Evolutionary conservation across 2,797 vertebrate species (phyloP).

Genomic region (Gallinago nigripennis): DNA sequence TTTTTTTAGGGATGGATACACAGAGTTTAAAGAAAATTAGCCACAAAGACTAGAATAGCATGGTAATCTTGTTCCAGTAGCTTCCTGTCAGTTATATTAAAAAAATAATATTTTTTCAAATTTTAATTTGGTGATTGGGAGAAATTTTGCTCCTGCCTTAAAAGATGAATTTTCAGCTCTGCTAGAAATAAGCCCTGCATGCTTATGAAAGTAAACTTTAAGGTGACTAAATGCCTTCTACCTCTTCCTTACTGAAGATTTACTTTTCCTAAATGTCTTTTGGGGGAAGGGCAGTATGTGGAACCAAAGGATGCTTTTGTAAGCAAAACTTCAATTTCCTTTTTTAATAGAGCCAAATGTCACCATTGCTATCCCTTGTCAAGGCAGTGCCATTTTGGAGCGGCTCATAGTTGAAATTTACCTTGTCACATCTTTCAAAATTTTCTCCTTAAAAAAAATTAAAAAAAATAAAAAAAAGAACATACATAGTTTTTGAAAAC

Average conservation of each 20-base stretch:
- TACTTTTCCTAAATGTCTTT: constrained; percentile 70
- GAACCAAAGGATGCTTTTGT: constrained; percentile 69
- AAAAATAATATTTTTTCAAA: constrained; percentile 60
- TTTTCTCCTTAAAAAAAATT: constrained; percentile 56
- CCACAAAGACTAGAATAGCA: constrained; percentile 57
- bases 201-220: constrained; percentile 83
- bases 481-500: constrained; percentile 58
- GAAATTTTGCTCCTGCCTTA: constrained; percentile 67
- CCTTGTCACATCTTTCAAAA: constrained; percentile 71
- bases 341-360: constrained; percentile 79
- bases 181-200: constrained; percentile 82
- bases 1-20: not conserved
- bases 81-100: constrained; percentile 59
- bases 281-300: constrained; percentile 83
- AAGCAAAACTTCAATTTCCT: constrained; percentile 73
- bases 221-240: constrained; percentile 90
- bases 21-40: constrained; percentile 42
- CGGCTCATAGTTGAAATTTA: constrained; percentile 73
- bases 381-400: constrained; percentile 80
- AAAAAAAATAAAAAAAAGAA: constrained; percentile 53
- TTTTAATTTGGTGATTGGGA: constrained; percentile 73
- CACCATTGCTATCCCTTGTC: constrained; percentile 78
- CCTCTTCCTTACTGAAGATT: constrained; percentile 95
- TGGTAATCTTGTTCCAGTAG: constrained; percentile 78
- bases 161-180: constrained; percentile 72